These are phyloP conservation scores for Spisula subtruncata DNA, from an alignment of 2,888 invertebrate genomes.

Conservation along the genomic window DNA sequence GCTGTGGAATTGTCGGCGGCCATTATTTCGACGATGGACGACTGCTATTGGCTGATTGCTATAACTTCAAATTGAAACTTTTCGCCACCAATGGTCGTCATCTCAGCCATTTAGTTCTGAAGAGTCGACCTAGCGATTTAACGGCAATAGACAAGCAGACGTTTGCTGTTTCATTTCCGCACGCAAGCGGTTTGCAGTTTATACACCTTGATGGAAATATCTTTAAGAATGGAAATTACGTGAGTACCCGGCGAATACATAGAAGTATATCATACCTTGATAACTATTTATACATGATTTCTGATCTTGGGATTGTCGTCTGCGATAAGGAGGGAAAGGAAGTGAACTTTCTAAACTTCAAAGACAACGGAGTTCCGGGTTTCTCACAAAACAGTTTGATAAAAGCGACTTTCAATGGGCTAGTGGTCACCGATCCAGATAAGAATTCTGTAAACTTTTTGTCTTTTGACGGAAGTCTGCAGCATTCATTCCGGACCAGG, in stretches of 20 bases:
- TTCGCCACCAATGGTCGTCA: constrained; percentile 53
- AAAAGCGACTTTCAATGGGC: constrained; percentile 46
- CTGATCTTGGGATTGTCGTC: constrained; percentile 52
- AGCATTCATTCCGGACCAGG: constrained; percentile 42
- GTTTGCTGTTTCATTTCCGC: constrained; percentile 53
- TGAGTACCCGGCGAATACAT: constrained; percentile 52
- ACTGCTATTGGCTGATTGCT: constrained; percentile 61
- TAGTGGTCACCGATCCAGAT: constrained; percentile 59
- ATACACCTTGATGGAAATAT: constrained; percentile 53
- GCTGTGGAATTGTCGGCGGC: constrained; percentile 65
- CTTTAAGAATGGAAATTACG: constrained; percentile 39
- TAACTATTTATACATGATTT: constrained; percentile 54
- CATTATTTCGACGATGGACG: constrained; percentile 63
- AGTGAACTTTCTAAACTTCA: constrained; percentile 48
- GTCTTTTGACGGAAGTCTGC: constrained; percentile 47
- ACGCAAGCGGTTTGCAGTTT: constrained; percentile 58
- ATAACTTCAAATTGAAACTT: constrained; percentile 68
- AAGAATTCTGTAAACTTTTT: constrained; percentile 39
- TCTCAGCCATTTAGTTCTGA: constrained; percentile 50
- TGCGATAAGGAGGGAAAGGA: constrained; percentile 57
- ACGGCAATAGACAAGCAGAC: constrained; percentile 45
- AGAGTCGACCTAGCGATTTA: constrained; percentile 66
- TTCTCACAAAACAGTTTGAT: constrained; percentile 48
- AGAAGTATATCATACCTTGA: constrained; percentile 50
- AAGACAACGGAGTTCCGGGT: constrained; percentile 50